Evolutionary conservation across 2,113 vertebrate species (phyloP).

Genomic region (Perca fluviatilis): DNA sequence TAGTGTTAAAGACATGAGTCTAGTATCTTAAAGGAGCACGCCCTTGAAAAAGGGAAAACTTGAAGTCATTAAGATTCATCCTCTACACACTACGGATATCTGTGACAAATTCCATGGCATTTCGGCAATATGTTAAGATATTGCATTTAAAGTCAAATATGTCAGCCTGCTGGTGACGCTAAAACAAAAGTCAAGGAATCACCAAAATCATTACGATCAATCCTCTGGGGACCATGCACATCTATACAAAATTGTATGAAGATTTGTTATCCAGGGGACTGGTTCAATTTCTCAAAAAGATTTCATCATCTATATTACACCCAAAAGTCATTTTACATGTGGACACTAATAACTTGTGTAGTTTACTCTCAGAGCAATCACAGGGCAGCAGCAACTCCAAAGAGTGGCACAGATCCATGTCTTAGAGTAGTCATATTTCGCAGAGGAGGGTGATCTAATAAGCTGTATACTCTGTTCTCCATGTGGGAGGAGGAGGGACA

Average conservation of each 20-base stretch:
- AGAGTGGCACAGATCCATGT: slow-evolving; percentile 28
- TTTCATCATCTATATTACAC: slow-evolving; percentile 36
- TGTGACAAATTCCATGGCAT: not conserved
- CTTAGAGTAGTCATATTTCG: slow-evolving; percentile 37
- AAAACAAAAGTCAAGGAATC: not conserved
- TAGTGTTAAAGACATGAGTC: slow-evolving; percentile 1
- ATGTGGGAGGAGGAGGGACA: slow-evolving; percentile 61
- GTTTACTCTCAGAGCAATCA: slow-evolving; percentile 27
- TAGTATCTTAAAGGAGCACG: not conserved
- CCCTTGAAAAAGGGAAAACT: not conserved
- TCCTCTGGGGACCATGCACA: not conserved
- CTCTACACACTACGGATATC: not conserved
- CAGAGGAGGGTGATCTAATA: slow-evolving; percentile 60
- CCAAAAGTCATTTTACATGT: slow-evolving; percentile 13
- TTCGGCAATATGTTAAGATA: not conserved
- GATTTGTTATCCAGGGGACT: slow-evolving; percentile 17
- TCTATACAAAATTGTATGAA: not conserved
- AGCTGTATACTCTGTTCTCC: slow-evolving; percentile 37
- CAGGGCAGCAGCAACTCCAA: not conserved
- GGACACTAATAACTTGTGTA: slow-evolving; percentile 28
- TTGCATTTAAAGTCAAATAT: not conserved
- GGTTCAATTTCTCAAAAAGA: slow-evolving; percentile 14
- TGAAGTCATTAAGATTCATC: not conserved
- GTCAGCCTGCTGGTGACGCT: not conserved
- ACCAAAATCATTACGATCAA: not conserved